Percentiles rank a stretch among this genome's conserved stretches.
Conservation (phyloP, 2,888 invertebrate species). For the Scaptomyza parva region DNA sequence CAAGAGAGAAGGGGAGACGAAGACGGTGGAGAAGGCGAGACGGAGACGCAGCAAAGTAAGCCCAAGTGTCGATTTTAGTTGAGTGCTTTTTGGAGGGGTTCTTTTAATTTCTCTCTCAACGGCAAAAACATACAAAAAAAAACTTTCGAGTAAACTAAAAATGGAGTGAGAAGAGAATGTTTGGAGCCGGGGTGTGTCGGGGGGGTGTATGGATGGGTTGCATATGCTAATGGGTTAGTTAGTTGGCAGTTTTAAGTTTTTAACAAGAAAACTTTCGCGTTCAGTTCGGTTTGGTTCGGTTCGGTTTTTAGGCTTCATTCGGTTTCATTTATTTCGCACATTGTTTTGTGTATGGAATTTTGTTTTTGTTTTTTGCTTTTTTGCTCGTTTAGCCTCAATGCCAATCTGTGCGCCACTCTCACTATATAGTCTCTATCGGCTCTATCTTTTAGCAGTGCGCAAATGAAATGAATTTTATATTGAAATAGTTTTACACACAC, state of each 20-base stretch:
- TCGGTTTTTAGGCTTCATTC: conserved; percentile 64
- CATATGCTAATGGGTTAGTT: conserved; percentile 35
- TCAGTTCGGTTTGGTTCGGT: too few species aligned
- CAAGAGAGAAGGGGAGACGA: neutral
- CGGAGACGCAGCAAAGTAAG: neutral
- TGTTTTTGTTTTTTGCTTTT: conserved; percentile 5
- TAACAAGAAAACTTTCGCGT: conserved; percentile 70
- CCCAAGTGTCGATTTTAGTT: conserved; percentile 62
- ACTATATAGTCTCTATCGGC: conserved; percentile 1
- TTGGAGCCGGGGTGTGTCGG: conserved; percentile 1
- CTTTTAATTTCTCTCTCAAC: conserved; percentile 40
- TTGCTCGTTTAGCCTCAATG: conserved; percentile 21
- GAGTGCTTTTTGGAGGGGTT: conserved; percentile 42
- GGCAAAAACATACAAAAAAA: conserved; percentile 39
- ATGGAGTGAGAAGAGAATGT: neutral
- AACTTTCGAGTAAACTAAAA: conserved; percentile 29
- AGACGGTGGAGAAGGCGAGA: neutral
- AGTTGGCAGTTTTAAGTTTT: conserved; percentile 50
- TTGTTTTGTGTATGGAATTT: conserved; percentile 56
- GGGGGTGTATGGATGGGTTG: neutral
- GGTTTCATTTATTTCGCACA: conserved; percentile 66
- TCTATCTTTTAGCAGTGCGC: conserved; percentile 7
- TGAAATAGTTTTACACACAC: conserved; percentile 68
- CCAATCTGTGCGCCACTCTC: conserved; percentile 8
- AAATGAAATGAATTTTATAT: conserved; percentile 77